Conservation (phyloP, 2,888 invertebrate genomes). For the Heliconius aoede region DNA sequence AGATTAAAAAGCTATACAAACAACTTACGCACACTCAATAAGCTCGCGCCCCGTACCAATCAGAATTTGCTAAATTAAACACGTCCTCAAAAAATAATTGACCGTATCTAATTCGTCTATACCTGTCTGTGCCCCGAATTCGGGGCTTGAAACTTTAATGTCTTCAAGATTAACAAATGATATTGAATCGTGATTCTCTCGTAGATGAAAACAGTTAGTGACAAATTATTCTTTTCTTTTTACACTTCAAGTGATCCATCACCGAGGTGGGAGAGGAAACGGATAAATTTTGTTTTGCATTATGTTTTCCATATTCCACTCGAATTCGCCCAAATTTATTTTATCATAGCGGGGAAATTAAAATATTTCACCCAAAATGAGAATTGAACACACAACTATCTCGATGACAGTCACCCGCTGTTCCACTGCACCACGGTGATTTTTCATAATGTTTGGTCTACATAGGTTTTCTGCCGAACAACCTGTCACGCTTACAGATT, state of each 20-base stretch:
- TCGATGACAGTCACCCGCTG: too few relatives aligned
- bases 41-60: constrained; percentile 45
- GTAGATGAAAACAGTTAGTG: background rate
- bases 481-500: too few relatives aligned
- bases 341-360: background rate
- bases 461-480: too few relatives aligned
- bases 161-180: constrained; percentile 4
- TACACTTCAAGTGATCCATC: too few relatives aligned
- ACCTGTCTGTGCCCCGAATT: background rate
- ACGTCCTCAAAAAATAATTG: constrained; percentile 40
- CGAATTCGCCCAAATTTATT: too few relatives aligned
- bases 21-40: constrained; percentile 48
- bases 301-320: background rate
- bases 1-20: constrained; percentile 52
- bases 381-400: background rate
- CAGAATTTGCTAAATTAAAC: constrained; percentile 45
- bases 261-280: too few relatives aligned
- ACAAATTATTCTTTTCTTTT: background rate
- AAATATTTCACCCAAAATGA: background rate
- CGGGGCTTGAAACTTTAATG: background rate
- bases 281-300: too few relatives aligned
- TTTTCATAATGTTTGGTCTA: too few relatives aligned
- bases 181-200: background rate
- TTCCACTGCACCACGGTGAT: too few relatives aligned
- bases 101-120: constrained; percentile 35